Evolutionary conservation across 2,113 vertebrate genomes (phyloP), one percentile per base, ranked within the genome.

Genomic region (Meleagris gallopavo): DNA sequence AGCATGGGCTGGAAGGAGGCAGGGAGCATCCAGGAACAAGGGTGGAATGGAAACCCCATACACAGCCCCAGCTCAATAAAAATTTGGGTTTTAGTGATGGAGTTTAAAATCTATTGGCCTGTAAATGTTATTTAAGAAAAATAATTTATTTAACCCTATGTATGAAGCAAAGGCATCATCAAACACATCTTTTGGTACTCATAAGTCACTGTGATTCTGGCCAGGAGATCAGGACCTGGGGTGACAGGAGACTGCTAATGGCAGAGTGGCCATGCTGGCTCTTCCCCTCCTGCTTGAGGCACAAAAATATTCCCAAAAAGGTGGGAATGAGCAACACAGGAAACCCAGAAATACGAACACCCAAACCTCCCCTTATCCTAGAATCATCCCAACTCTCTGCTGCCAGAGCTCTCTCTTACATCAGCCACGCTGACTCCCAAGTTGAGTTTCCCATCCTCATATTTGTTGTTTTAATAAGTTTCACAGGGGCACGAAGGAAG

Each of bases 11-110:
- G 45, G 25, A 24, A 38, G 64, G 66, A 7, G 13, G 25, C 30
- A 18, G 40, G 40, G 74, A 91, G 40, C 55, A 76, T 32, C 75
- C 60, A 0, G 0, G 58, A 80, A 73, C 25, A 76, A 0, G 1
- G 65, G 41, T 1, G 29, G 64, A 64, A 50, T 32, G 85, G n/a
- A 87, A 92, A 55, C 21, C 62, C 36, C 66, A 32, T 41, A 14
- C 0, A 1, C 70, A 89, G 82, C 81, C 22, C 54, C 41, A 43
- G 24, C 34, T 5, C 18, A 13, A 34, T 15, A 2, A 62, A 78
- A 83, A 66, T n/a, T 11, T 22, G n/a, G 18, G 36, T 76, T 45
- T 24, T 38, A 14, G 4, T 34, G 41, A 41, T 38, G 50, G 41
- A 61, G 50, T 29, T n/a, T 50, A 17, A 69, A 41, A 78, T 27